Conservation (phyloP, 2,797 vertebrate genomes). For the Sardinella longiceps region DNA sequence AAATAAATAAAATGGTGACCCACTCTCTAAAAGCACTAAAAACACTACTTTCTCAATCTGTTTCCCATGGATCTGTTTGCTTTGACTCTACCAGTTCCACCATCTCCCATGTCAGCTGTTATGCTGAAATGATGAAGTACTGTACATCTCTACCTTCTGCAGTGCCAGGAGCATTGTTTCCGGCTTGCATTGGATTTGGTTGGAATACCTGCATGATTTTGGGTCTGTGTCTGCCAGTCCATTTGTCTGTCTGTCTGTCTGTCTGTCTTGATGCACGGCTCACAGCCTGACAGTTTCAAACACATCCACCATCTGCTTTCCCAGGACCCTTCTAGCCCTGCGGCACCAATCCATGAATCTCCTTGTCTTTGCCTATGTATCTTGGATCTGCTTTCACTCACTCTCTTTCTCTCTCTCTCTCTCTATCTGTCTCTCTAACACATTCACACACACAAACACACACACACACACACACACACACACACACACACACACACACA, state of each 20-base stretch:
- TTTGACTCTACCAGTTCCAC: not conserved
- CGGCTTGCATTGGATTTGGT: not conserved
- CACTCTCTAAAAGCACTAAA: too few species aligned
- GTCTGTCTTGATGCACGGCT: not conserved
- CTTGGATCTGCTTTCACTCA: not conserved
- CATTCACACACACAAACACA: not conserved
- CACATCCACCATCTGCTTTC: not conserved
- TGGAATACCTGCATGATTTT: not conserved
- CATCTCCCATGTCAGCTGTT: not conserved
- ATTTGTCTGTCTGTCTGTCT: slow-evolving; percentile 3
- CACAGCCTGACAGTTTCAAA: not conserved
- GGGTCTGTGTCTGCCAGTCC: not conserved
- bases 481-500: not conserved
- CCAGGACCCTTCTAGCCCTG: not conserved
- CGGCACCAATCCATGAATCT: not conserved
- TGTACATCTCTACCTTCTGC: not conserved
- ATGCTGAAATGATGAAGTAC: not conserved
- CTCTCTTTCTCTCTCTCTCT: not conserved
- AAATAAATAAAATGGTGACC: too few species aligned
- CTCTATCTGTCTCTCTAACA: too few species aligned
- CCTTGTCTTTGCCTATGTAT: not conserved
- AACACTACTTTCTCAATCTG: too few species aligned
- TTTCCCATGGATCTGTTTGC: not conserved
- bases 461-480: slow-evolving; percentile 10
- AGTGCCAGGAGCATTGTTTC: not conserved